Evolutionary conservation across 1,140 invertebrate genomes (phyloP).

Genomic region (Tetramorium simillimum): DNA sequence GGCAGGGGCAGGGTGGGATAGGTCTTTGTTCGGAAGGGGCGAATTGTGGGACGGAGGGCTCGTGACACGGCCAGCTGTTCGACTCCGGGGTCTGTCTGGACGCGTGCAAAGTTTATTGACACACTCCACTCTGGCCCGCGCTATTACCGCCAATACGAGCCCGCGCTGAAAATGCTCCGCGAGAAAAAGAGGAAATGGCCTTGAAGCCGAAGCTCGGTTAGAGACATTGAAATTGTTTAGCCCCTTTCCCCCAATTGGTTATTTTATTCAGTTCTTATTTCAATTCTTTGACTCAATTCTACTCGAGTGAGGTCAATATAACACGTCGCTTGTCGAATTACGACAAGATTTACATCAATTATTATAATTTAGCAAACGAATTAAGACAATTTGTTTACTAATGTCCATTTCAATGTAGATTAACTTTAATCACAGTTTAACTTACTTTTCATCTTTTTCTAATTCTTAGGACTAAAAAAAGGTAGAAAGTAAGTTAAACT

Average conservation of each 20-base stretch:
- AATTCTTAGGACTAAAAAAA: too few species aligned
- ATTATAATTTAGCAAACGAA: too few species aligned
- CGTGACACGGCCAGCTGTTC: conserved; percentile 77
- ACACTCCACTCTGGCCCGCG: conserved; percentile 50
- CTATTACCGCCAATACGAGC: conserved; percentile 52
- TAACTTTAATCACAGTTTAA: too few species aligned
- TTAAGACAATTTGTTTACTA: too few species aligned
- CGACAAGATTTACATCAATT: too few species aligned
- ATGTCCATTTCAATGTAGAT: too few species aligned
- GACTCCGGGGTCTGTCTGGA: conserved; percentile 55
- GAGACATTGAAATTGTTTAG: background rate
- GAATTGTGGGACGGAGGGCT: conserved; percentile 65
- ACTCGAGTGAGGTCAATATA: background rate
- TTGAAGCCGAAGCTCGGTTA: background rate
- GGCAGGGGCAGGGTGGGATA: conserved; percentile 36
- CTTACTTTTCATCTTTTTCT: too few species aligned
- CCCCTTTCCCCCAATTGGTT: too few species aligned
- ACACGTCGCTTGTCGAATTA: background rate
- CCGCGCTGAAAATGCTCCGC: background rate
- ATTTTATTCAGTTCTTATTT: too few species aligned
- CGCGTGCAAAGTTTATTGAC: conserved; percentile 72
- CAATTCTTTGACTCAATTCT: background rate
- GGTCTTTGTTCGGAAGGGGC: conserved; percentile 73
- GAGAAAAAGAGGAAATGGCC: background rate
- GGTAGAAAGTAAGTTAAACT: too few species aligned